Evolutionary conservation across 2,888 invertebrate species (phyloP), one percentile per base, ranked within the genome.

Genomic region (Philaethria dido): DNA sequence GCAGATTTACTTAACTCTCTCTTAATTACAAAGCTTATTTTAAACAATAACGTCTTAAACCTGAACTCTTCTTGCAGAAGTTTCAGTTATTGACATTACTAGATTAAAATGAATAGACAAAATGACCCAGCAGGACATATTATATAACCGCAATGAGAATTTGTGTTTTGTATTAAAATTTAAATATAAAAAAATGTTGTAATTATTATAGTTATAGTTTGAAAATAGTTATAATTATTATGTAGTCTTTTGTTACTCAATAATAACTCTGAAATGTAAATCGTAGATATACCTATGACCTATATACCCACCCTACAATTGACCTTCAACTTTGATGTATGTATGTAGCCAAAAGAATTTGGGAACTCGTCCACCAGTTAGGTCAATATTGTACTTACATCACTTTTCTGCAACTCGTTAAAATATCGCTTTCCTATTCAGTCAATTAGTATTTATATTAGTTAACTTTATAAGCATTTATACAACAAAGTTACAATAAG

Each of bases 1-100:
- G 25, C 61, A 62, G 13, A 29, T 45, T 66, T 62, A 36, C 61
- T 33, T 62, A 18, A 42, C n/a, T 61, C 36, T 33, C 29, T 13
- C 44, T 48, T 36, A 48, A 20, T 48, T 16, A 11, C 14, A 48
- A 48, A 36, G 33, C 2, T 33, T 11, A 52, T 52, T 52, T 29
- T 1, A 9, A 8, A 9, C 6, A 39, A 11, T 6, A 13, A 13
- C 13, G 13, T 13, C 13, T 39, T 39, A 8, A 13, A 2, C 13
- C 13, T 39, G 39, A 13, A 39, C 13, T 3, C 39, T 3, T 39
- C 13, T 39, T 11, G 3, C 39, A n/a, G n/a, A n/a, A n/a, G n/a
- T n/a, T n/a, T n/a, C n/a, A n/a, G n/a, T n/a, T n/a, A n/a, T n/a
- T n/a, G n/a, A n/a, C n/a, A n/a, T n/a, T n/a, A n/a, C n/a, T n/a